Base-by-base conservation (phyloP, 1,140 invertebrate genomes). In the Anagrus nilaparvatae region DNA sequence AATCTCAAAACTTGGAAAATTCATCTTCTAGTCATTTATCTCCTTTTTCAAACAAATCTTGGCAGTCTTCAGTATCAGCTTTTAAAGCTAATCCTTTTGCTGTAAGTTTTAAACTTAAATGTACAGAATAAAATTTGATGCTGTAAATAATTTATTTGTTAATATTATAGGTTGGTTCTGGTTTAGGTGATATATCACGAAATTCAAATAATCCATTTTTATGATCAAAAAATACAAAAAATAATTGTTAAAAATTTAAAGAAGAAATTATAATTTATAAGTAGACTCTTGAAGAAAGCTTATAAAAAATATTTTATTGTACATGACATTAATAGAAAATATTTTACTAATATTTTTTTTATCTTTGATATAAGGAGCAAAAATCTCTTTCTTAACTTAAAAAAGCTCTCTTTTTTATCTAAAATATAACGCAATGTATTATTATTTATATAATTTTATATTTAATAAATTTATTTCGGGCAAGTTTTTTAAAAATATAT, bases 191-290 rank as follows among this genome's bases (percentile, higher is more conserved):
- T 51, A 54, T 59, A 46, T 57, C 61, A 38, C 61, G 63, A 52
- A 69, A 64, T 56, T 65, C 63, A 23, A 69, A 67, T 48, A 69
- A 69, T 46, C 66, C 66, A 9, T 69, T 69, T 51, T 69, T 69
- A 60, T 67, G 66, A 67, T 65, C 44, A 54, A 53, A 58, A 40
- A 29, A 50, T 8, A 34, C 40, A 23, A 36, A 34, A 44, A 51
- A 24, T 24, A 39, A 50, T 16, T 38, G 32, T 25, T 43, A 48
- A n/a, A n/a, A n/a, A 14, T 37, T 46, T 53, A 58, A 53, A 48
- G 55, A 65, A 56, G 52, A 58, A 63, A 61, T 47, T 52, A 51
- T 56, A 32, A 51, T 51, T 47, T 52, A 51, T 56, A 32, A 51
- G 51, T 50, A 54, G 51, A 53, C 49, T 54, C 42, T 56, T 51